Conservation (phyloP, 2,888 invertebrate genomes). For the Lacanobia oleracea region DNA sequence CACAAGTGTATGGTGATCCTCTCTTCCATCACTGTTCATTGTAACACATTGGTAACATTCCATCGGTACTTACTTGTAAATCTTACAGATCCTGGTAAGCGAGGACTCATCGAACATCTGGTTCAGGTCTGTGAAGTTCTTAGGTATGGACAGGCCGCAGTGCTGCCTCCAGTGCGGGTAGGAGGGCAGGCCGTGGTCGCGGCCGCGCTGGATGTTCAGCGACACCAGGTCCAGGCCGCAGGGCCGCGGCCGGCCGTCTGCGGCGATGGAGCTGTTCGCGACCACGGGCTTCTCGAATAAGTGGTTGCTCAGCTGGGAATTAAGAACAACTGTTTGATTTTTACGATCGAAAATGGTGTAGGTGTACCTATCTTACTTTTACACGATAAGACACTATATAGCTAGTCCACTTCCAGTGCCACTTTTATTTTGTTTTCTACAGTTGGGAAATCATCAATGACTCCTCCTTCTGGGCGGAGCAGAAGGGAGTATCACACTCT, state of each 20-base stretch:
- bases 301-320: slow-evolving; percentile 91
- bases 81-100: slow-evolving; percentile 90
- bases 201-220: slow-evolving; percentile 96
- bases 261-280: slow-evolving; percentile 68
- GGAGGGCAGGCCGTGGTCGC: slow-evolving; percentile 96
- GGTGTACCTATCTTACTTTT: too few relatives aligned
- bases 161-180: slow-evolving; percentile 94
- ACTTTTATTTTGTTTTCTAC: too few relatives aligned
- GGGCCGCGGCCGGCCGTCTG: slow-evolving; percentile 68
- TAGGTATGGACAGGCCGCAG: slow-evolving; percentile 92
- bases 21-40: too few relatives aligned
- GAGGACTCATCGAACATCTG: slow-evolving; percentile 92
- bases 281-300: slow-evolving; percentile 91
- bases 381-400: too few relatives aligned
- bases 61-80: slow-evolving; percentile 90
- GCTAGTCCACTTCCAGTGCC: too few relatives aligned
- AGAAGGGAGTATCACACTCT: too few relatives aligned
- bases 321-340: not conserved
- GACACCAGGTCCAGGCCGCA: slow-evolving; percentile 96
- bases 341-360: too few relatives aligned
- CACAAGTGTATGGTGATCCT: too few relatives aligned
- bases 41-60: not conserved
- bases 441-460: too few relatives aligned
- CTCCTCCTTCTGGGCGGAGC: too few relatives aligned
- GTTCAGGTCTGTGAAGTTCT: slow-evolving; percentile 92